Evolutionary conservation across 2,797 vertebrate species (phyloP), one percentile per base, ranked within the genome.

Genomic region (Acanthurus leucopareius): DNA sequence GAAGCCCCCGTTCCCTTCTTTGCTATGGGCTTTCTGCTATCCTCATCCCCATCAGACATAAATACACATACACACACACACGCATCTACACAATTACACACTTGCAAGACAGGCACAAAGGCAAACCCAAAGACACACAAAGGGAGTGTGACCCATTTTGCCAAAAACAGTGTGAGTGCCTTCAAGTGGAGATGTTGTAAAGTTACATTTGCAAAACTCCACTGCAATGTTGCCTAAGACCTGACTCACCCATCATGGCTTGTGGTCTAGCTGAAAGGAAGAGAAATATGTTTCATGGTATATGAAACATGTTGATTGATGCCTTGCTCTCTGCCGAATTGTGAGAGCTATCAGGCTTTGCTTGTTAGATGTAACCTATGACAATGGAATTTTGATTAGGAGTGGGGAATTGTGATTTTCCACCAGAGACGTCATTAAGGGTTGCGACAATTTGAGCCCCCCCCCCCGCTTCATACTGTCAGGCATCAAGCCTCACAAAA

Each of bases 351-450:
- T 73, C 48, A 84, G 75, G 35, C 35, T 65, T 54, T 83, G 16
- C 74, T 78, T 66, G 69, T 82, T 83, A 86, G 22, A 53, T 77
- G 75, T 77, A 69, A 77, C 22, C 48, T 48, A 44, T 59, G 67
- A 75, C 57, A 74, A 80, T 79, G 51, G 72, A 72, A 85, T 83
- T 88, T 80, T 83, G 61, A 91, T 82, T 47, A 85, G 40, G 58
- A 75, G 51, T 28, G 47, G 20, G 62, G 56, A 75, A 77, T 49
- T 74, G 81, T 22, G 32, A 74, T 82, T 83, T 47, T 53, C 15
- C n/a, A 59, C 54, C 25, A 25, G 25, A 25, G 25, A 25, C 25
- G 25, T 25, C 59, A 76, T 5, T 28, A 40, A 17, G 48, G 58
- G 52, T 64, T 66, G 25, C 25, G 25, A 25, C 25, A 25, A 25